Evolutionary conservation across 2,113 vertebrate species (phyloP).

Genomic region (Carollia perspicillata): DNA sequence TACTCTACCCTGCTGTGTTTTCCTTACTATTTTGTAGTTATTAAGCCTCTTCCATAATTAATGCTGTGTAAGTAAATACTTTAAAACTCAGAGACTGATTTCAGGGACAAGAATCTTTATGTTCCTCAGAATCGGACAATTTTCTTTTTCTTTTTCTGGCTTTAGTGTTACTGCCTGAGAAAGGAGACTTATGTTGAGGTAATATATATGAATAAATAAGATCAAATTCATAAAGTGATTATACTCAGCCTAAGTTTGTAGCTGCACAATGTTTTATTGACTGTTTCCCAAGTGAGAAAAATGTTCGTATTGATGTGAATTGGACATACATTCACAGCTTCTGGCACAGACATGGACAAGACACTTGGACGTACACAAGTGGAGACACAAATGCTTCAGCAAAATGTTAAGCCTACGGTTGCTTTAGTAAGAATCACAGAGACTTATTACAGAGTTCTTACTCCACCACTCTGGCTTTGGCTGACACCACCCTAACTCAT

Average conservation of each 20-base stretch:
- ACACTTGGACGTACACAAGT: neutral
- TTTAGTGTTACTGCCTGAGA: neutral
- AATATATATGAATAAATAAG: neutral
- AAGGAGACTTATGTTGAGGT: neutral
- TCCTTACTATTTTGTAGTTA: neutral
- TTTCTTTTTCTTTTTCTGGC: neutral
- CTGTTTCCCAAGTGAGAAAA: neutral
- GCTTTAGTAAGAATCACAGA: neutral
- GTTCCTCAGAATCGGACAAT: neutral
- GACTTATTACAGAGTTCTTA: neutral
- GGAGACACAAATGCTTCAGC: neutral
- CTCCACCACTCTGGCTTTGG: too few relatives aligned
- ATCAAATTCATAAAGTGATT: neutral
- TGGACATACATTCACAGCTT: neutral
- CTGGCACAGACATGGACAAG: rapidly evolving
- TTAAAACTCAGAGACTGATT: neutral
- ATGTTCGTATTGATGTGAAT: too few relatives aligned
- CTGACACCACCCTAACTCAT: too few relatives aligned
- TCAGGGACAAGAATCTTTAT: neutral
- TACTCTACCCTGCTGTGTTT: neutral
- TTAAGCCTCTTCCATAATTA: neutral
- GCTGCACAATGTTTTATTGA: too few relatives aligned
- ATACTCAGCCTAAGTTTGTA: neutral
- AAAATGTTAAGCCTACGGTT: too few relatives aligned
- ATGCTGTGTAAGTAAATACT: neutral